Percentiles rank a stretch among this genome's conserved stretches.
Conservation (phyloP, 1,140 invertebrate genomes). For the Rhynchophorus ferrugineus region DNA sequence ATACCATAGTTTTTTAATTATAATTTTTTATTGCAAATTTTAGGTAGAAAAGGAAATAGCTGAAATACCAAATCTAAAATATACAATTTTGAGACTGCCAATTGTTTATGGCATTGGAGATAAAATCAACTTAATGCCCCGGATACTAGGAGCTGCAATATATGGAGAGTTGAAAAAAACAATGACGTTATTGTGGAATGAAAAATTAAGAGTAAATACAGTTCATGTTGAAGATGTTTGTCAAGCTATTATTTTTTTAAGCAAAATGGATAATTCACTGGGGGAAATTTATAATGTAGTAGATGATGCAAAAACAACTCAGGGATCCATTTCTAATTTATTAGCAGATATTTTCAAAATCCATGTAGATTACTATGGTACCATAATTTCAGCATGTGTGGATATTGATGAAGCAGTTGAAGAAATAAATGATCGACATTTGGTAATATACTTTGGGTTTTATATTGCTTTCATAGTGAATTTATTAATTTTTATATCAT, state of each 20-base stretch:
- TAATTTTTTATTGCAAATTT: too few relatives aligned
- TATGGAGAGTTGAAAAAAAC: slow-evolving; percentile 82
- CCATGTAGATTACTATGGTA: slow-evolving; percentile 79
- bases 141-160: slow-evolving; percentile 76
- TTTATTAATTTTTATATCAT: not conserved
- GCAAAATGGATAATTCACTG: slow-evolving; percentile 44
- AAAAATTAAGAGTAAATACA: slow-evolving; percentile 77
- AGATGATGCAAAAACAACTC: slow-evolving; percentile 74
- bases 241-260: slow-evolving; percentile 67
- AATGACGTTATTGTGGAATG: slow-evolving; percentile 86
- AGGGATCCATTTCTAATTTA: slow-evolving; percentile 70
- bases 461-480: not conserved
- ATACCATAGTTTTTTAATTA: too few relatives aligned
- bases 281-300: slow-evolving; percentile 71
- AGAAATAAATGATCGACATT: slow-evolving; percentile 87
- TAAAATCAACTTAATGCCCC: slow-evolving; percentile 69
- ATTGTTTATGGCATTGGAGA: slow-evolving; percentile 83
- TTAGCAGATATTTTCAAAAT: slow-evolving; percentile 79
- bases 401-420: slow-evolving; percentile 72
- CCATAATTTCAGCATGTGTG: slow-evolving; percentile 66
- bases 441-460: slow-evolving; percentile 42
- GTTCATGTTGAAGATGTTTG: slow-evolving; percentile 79
- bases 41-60: slow-evolving; percentile 74
- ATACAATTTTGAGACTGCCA: slow-evolving; percentile 73
- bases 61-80: slow-evolving; percentile 59